These are phyloP conservation scores for Tachystola acroxantha DNA, from an alignment of 2,888 invertebrate genomes.

Conservation along the genomic window DNA sequence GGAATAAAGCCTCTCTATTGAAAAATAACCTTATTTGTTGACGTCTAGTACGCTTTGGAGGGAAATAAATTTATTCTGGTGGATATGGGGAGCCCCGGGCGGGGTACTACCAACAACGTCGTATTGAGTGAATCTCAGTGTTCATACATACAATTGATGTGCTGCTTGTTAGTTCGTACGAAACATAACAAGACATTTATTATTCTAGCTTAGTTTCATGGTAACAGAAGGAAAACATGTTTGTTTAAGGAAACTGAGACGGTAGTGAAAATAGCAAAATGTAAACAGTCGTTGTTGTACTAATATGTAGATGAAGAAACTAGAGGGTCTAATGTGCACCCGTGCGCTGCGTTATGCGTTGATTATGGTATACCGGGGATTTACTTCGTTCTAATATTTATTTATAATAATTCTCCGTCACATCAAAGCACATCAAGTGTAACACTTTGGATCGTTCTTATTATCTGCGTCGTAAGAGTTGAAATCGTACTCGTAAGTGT, in stretches of 20 bases:
- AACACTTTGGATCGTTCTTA: too few relatives aligned
- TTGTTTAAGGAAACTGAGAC: background rate
- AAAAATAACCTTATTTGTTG: slow-evolving; percentile 74
- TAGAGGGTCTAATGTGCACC: too few relatives aligned
- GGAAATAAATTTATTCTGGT: slow-evolving; percentile 66
- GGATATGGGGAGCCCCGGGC: slow-evolving; percentile 52
- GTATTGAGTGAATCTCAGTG: slow-evolving; percentile 50
- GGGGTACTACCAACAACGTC: slow-evolving; percentile 46
- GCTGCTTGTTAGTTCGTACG: slow-evolving; percentile 15
- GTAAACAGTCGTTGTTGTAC: too few relatives aligned
- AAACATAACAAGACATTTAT: slow-evolving; percentile 1
- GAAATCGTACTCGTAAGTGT: too few relatives aligned
- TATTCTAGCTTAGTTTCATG: background rate
- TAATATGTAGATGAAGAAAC: too few relatives aligned
- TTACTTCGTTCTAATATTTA: too few relatives aligned
- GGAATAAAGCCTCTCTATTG: slow-evolving; percentile 39
- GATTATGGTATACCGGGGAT: too few relatives aligned
- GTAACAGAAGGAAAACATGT: background rate
- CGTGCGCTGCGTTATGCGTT: too few relatives aligned
- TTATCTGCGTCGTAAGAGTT: too few relatives aligned
- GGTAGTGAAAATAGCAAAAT: background rate
- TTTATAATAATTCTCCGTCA: too few relatives aligned
- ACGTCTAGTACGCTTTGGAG: slow-evolving; percentile 66
- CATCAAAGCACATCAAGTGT: too few relatives aligned
- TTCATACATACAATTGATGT: slow-evolving; percentile 34